A percentile compares a stretch with the other conserved stretches of the same genome.
phyloP scores from a whole-genome alignment of 2,113 vertebrate genomes.

The Syrrhaptes paradoxus region DNA sequence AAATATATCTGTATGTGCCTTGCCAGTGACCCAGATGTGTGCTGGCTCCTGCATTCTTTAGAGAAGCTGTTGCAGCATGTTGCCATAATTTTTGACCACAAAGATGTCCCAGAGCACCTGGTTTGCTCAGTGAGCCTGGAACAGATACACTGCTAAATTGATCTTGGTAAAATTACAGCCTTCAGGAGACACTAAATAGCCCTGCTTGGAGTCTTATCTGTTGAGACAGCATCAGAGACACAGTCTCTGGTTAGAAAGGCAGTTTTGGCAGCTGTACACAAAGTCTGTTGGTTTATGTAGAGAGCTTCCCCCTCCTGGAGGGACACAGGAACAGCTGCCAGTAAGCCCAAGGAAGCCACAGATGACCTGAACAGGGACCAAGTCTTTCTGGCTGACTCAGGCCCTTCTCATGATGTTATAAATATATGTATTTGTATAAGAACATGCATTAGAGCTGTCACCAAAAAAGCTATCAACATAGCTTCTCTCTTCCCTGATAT shows the following conservation, averaged over 20 bases:
- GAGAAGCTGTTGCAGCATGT: not conserved
- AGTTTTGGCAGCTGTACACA: not conserved
- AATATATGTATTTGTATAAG: not conserved
- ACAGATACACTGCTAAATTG: not conserved
- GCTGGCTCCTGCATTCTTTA: accelerated
- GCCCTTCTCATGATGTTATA: not conserved
- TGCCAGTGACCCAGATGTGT: not conserved
- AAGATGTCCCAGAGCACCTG: not conserved
- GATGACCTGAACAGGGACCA: not conserved
- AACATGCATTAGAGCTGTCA: not conserved
- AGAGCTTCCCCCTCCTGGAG: not conserved
- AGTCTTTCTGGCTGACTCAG: not conserved
- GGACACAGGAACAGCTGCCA: not conserved
- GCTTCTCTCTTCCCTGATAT: not conserved
- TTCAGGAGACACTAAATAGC: not conserved
- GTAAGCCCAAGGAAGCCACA: not conserved
- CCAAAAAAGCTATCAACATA: not conserved
- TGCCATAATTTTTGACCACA: not conserved
- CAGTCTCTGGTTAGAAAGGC: not conserved
- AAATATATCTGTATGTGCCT: not conserved
- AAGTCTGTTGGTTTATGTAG: not conserved
- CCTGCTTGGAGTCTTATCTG: not conserved
- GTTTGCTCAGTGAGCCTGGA: not conserved
- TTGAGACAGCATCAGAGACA: not conserved
- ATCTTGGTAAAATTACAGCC: not conserved